Evolutionary conservation across 2,888 invertebrate genomes (phyloP), one percentile per base, ranked within the genome.

Genomic region (Drosophila formosana): DNA sequence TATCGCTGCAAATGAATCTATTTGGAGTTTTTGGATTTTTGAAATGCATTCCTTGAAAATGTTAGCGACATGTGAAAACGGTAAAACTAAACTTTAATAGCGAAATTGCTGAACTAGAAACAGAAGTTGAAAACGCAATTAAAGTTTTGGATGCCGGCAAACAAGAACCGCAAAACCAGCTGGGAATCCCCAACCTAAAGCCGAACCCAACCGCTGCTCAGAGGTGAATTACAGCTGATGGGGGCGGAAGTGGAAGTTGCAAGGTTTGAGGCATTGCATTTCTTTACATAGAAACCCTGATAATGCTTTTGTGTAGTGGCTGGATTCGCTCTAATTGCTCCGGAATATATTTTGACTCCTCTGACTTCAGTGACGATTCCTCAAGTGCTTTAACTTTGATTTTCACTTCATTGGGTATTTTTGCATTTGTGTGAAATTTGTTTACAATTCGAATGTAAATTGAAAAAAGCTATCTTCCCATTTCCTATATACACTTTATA

Each of bases 251-350:
- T 34, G 32, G 60, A 41, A 47, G 55, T 30, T 13, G 39, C 13
- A 18, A 28, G 13, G 61, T n/a, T 46, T 32, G 28, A 26, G 58
- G 60, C 49, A 49, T 70, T 74, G 60, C 52, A 53, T 66, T 71
- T 63, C 71, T 62, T 49, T 49, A 51, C 43, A 62, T 52, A 47
- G 61, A 75, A 75, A 58, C 75, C 66, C 56, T 52, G 66, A 60
- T 66, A 71, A 71, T 75, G 63, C 66, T 43, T 62, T 30, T 50
- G 2, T 56, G 23, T 60, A 66, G 45, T 46, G 51, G 47, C 49
- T 55, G 47, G 62, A 63, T 75, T 47, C 45, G 63, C 71, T 71
- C 63, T 71, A 75, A 63, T 66, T 75, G 71, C 45, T 47, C 32
- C 49, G 28, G 47, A 37, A 37, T n/a, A n/a, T n/a, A 37, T 37